These are phyloP conservation scores for Chionodraco myersi DNA, from an alignment of 2,113 vertebrate species.

Conservation along the genomic window DNA sequence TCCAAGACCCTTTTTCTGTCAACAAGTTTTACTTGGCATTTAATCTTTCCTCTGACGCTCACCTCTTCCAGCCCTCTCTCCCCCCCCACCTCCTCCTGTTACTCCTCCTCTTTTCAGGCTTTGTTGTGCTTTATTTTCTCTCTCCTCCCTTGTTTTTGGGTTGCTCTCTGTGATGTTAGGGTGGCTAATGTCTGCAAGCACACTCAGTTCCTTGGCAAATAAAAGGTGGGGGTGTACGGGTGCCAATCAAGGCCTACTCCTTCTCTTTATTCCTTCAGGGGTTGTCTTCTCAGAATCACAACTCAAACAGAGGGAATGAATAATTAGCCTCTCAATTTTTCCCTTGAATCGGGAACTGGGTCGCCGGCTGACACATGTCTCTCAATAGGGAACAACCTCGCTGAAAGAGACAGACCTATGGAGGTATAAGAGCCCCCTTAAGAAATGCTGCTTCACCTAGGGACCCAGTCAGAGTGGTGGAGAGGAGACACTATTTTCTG, in stretches of 20 bases:
- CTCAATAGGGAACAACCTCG: constrained; percentile 62
- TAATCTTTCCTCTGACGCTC: constrained; percentile 54
- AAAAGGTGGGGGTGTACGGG: constrained; percentile 70
- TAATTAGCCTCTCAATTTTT: constrained; percentile 74
- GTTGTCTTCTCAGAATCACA: constrained; percentile 70
- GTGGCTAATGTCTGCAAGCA: constrained; percentile 65
- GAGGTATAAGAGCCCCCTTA: constrained; percentile 54
- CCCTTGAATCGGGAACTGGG: constrained; percentile 69
- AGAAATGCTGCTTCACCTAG: constrained; percentile 63
- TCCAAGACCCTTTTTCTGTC: constrained; percentile 60
- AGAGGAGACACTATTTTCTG: constrained; percentile 54
- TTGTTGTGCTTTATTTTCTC: constrained; percentile 66
- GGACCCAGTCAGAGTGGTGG: constrained; percentile 28
- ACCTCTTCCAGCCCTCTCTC: constrained; percentile 65
- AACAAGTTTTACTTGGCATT: constrained; percentile 75
- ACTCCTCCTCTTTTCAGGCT: constrained; percentile 66
- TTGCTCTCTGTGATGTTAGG: constrained; percentile 74
- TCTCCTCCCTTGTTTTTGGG: constrained; percentile 69
- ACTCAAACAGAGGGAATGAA: constrained; percentile 76
- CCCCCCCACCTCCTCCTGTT: constrained; percentile 33
- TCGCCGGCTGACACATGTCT: constrained; percentile 68
- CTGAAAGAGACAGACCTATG: constrained; percentile 52
- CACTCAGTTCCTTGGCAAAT: constrained; percentile 73
- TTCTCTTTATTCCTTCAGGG: constrained; percentile 71
- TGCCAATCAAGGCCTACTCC: constrained; percentile 77